Base-by-base conservation (phyloP, 2,113 vertebrate genomes). In the Spheniscus mendiculus region DNA sequence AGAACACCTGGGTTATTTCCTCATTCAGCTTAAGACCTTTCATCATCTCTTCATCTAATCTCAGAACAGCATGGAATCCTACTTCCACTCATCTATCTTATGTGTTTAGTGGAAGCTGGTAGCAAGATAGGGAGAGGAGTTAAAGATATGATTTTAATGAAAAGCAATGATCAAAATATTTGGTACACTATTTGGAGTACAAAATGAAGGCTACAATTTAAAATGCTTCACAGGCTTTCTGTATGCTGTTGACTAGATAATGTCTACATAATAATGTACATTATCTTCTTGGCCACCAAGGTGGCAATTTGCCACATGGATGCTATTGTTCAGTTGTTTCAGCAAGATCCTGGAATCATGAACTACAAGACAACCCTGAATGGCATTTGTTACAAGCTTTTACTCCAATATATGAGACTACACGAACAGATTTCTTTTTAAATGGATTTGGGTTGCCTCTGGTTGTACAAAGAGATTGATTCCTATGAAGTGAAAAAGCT, bases 21-120 rank as follows among this genome's bases (percentile, higher is more conserved):
- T 92, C 67, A 47, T 90, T 92, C 69, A 74, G 34, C 86, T 83
- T 95, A 89, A 94, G 42, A 89, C 47, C 36, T 93, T 97, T 83
- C 83, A 96, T 94, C 87, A 91, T 87, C 53, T 77, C 55, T 87
- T 95, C 93, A 97, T 93, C 94, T 96, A 93, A 94, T 94, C 89
- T 96, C n/a, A 25, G 63, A 93, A 73, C n/a, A 66, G 50, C 74
- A 88, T 88, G 73, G 59, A 19, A 83, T 91, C 42, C 49, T 93
- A 42, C 66, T 94, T 95, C n/a, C 19, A 90, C 67, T 74, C 69
- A 93, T 95, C 76, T 92, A 56, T 95, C 4, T 80, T 77, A 49
- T 0, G 1, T 70, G 58, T 67, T 93, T 88, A 94, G 63, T 77
- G 71, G 83, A 96, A 93, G 26, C 81, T 55, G 87, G 80, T 91